A percentile compares a stretch with the other conserved stretches of the same genome.
phyloP scores from a whole-genome alignment of 2,113 vertebrate genomes.

The Sciurus niger region DNA sequence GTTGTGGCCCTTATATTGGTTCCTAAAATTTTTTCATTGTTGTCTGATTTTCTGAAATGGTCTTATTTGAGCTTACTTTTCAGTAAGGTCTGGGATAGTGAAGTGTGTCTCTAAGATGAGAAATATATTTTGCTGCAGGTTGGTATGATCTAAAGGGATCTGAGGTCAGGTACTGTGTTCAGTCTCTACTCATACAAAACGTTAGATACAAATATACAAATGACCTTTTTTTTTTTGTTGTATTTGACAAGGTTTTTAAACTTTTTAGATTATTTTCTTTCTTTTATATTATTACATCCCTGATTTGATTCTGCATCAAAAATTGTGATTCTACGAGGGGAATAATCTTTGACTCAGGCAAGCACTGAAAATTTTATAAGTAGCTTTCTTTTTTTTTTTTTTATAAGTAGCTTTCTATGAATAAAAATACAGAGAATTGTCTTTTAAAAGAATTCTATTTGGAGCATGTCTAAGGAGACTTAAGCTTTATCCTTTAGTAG shows the following conservation, averaged over 20 bases:
- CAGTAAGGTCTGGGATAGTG: background rate
- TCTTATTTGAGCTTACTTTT: conserved; percentile 35
- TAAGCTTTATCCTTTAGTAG: background rate
- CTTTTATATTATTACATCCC: background rate
- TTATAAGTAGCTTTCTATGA: background rate
- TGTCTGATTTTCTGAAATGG: conserved; percentile 54
- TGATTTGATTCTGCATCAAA: conserved; percentile 55
- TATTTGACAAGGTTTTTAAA: conserved; percentile 44
- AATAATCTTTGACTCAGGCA: conserved; percentile 36
- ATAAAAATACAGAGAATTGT: conserved; percentile 42
- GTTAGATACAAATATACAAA: background rate
- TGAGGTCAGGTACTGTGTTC: background rate
- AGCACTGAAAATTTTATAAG: background rate
- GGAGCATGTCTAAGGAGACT: conserved; percentile 9
- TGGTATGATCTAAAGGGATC: background rate
- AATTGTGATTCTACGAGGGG: conserved; percentile 34
- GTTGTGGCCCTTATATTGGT: background rate
- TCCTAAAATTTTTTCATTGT: background rate
- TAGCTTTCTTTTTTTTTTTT: background rate
- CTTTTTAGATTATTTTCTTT: conserved; percentile 52
- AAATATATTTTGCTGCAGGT: conserved; percentile 38
- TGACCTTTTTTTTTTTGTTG: background rate
- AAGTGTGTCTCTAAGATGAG: background rate
- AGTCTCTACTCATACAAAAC: background rate
- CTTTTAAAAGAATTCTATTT: conserved; percentile 16